Evolutionary conservation across 2,888 invertebrate genomes (phyloP), one percentile per base, ranked within the genome.

Genomic region (Coecobrya sp.): DNA sequence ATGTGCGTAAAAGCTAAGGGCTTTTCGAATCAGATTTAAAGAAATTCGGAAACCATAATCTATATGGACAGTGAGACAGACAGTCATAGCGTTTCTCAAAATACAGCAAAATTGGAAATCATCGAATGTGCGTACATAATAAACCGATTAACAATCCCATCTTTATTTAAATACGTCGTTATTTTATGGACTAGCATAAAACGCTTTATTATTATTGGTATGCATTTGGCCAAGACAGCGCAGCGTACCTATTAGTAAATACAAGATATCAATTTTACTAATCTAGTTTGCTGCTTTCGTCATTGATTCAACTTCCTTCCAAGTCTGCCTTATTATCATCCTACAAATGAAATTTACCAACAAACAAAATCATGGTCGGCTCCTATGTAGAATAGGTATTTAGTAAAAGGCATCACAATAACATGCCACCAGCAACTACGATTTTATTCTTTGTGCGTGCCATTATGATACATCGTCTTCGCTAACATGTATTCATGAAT

Each of bases 61-160:
- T n/a, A n/a, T n/a, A n/a, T n/a, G n/a, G n/a, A n/a, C n/a, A n/a
- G n/a, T n/a, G n/a, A n/a, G n/a, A n/a, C n/a, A n/a, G n/a, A n/a
- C n/a, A n/a, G n/a, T n/a, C n/a, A n/a, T n/a, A n/a, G n/a, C n/a
- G n/a, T n/a, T n/a, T n/a, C n/a, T n/a, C n/a, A n/a, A n/a, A n/a
- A n/a, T n/a, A n/a, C n/a, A n/a, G n/a, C n/a, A n/a, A n/a, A n/a
- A n/a, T n/a, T n/a, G n/a, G n/a, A n/a, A n/a, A n/a, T n/a, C n/a
- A n/a, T n/a, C n/a, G n/a, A n/a, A 22, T 89, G 42, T 84, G 49
- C 36, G 45, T 22, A 86, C 86, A n/a, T n/a, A 91, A 91, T 91
- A 91, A 91, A 86, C 65, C 86, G 91, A 91, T 91, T 91, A 91
- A 82, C 82, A 82, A 10, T 27, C 73, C 86, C 68, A 27, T 45